Conservation (phyloP, 2,113 vertebrate genomes). For the Callithrix jacchus region DNA sequence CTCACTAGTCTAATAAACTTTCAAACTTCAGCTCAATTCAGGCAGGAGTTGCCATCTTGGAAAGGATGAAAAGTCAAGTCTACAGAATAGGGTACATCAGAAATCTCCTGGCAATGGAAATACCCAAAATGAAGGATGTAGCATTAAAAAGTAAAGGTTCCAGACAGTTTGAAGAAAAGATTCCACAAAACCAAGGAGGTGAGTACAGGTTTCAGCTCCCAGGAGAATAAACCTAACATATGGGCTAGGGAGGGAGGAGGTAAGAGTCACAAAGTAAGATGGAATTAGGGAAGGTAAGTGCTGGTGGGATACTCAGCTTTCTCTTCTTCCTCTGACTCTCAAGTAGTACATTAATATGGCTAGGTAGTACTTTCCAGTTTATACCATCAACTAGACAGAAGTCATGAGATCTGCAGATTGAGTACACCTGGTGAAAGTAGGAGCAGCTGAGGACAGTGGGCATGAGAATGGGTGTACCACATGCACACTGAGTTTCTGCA, state of each 20-base stretch:
- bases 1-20: background rate
- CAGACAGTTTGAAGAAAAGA: background rate
- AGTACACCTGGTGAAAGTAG: background rate
- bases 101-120: background rate
- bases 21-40: background rate
- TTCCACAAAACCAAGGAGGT: background rate
- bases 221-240: background rate
- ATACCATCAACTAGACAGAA: slow-evolving; percentile 5
- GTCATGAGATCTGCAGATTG: background rate
- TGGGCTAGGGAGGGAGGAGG: background rate
- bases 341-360: slow-evolving; percentile 65
- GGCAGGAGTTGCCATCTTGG: background rate
- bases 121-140: background rate
- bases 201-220: background rate
- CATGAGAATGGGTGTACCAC: background rate
- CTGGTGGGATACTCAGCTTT: background rate
- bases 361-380: slow-evolving; percentile 72
- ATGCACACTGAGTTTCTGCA: background rate
- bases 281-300: background rate
- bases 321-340: slow-evolving; percentile 49
- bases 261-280: background rate
- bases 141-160: background rate
- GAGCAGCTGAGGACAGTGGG: background rate
- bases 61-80: background rate
- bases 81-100: background rate